Evolutionary conservation across 1,140 invertebrate species (phyloP).

Genomic region (Drosophila sturtevanti): DNA sequence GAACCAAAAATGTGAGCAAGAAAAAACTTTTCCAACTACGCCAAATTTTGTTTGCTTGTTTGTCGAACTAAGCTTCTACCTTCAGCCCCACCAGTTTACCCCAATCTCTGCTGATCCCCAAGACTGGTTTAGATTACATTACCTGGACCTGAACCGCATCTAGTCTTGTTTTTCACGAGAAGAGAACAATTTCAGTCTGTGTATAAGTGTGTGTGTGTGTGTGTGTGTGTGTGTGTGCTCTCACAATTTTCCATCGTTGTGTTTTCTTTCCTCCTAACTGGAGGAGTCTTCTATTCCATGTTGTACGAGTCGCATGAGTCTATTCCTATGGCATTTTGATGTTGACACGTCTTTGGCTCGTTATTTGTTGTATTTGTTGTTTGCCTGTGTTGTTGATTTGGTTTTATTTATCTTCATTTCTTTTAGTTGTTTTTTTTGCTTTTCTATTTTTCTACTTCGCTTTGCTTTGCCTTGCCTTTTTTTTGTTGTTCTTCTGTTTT

Average conservation of each 20-base stretch:
- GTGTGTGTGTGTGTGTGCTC: neutral
- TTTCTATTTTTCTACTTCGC: slow-evolving; percentile 14
- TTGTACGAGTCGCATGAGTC: slow-evolving; percentile 29
- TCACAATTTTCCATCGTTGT: slow-evolving; percentile 10
- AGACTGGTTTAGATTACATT: neutral
- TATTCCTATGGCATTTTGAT: slow-evolving; percentile 53
- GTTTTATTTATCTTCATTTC: slow-evolving; percentile 23
- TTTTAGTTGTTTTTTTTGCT: slow-evolving; percentile 14
- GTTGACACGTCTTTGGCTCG: slow-evolving; percentile 52
- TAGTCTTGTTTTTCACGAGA: slow-evolving; percentile 2
- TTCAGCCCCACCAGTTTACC: neutral
- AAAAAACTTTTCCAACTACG: neutral
- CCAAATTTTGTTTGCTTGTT: slow-evolving; percentile 5
- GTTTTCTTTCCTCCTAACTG: slow-evolving; percentile 25
- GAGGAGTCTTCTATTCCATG: slow-evolving; percentile 54
- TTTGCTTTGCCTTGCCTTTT: slow-evolving; percentile 28
- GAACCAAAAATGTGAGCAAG: neutral
- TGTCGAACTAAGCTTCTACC: neutral
- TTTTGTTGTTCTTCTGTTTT: slow-evolving; percentile 38
- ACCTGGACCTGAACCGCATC: neutral
- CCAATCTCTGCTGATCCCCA: neutral
- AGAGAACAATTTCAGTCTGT: neutral
- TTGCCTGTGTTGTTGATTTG: slow-evolving; percentile 23
- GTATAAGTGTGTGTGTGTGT: neutral
- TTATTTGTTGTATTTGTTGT: slow-evolving; percentile 18